These are phyloP conservation scores for Tortrix viridana DNA, from an alignment of 2,888 invertebrate species.

Conservation along the genomic window DNA sequence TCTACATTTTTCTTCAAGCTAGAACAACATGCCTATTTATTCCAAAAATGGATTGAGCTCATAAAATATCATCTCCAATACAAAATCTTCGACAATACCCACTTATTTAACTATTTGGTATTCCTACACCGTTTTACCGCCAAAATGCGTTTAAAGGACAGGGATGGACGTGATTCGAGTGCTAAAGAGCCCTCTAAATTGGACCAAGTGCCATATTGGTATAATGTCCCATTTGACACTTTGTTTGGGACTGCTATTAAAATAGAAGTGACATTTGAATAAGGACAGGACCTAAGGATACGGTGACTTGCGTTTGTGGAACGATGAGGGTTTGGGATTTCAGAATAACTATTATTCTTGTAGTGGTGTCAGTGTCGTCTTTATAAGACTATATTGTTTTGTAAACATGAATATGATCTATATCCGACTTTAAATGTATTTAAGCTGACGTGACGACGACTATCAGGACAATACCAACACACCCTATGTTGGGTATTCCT, in stretches of 20 bases:
- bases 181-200: constrained; percentile 29
- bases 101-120: constrained; percentile 36
- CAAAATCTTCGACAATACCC: constrained; percentile 31
- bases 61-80: constrained; percentile 24
- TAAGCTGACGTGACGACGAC: no score
- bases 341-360: no score
- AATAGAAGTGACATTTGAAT: constrained; percentile 29
- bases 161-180: constrained; percentile 27
- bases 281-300: constrained; percentile 9
- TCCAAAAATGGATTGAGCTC: neutral
- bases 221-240: constrained; percentile 36
- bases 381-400: no score
- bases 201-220: constrained; percentile 37
- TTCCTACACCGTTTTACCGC: constrained; percentile 34
- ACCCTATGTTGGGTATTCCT: no score
- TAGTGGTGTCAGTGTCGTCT: no score
- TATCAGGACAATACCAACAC: no score
- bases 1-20: no score
- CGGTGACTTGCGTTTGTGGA: no score
- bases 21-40: neutral
- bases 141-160: constrained; percentile 38
- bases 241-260: constrained; percentile 29
- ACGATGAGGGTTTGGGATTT: no score
- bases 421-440: no score
- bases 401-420: no score